Evolutionary conservation across 2,888 invertebrate genomes (phyloP), one percentile per base, ranked within the genome.

Genomic region (Phorcus lineatus): DNA sequence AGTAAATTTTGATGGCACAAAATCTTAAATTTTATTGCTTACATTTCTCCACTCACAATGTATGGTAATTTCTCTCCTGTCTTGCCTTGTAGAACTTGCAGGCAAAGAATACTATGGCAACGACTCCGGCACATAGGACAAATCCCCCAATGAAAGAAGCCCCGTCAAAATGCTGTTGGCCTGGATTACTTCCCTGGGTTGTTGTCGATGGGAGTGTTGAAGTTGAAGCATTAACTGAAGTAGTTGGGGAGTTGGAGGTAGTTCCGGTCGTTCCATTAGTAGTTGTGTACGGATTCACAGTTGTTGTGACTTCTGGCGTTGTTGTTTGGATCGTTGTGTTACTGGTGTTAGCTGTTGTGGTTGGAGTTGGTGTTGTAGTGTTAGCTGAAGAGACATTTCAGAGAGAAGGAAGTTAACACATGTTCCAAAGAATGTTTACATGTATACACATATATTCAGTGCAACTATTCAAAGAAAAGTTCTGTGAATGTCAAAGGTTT

Each of bases 41-140:
- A 4, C 13, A 13, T 47, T 13, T 47, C 47, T 47, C 13, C 47
- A 47, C 40, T 78, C 96, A 97, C 92, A 97, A 95, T 83, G 97
- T 97, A 91, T 97, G 97, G 93, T 97, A 98, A 94, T 97, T 97
- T 87, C 96, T 95, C 93, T 96, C 97, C 81, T 96, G 96, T 91
- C 96, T 95, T 83, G 96, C 96, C 93, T 96, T 96, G 94, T 97
- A 97, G 93, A 97, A 97, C 92, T 97, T 97, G 94, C 96, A 96
- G 54, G 96, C 96, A 90, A 97, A 96, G 93, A 96, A 95, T 2
- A 96, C 95, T 81, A 98, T 96, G 13, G 96, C 97, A 79, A 97
- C 94, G 24, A 97, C 93, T 52, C 97, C 97, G 28, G 96, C 93
- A 11, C 96, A 95, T 81, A 97, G 94, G 40, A 97, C 96, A 82